Evolutionary conservation across 30 jellyfish, hydroid and myxozoan genomes (phyloP), one percentile per base, ranked within the genome.

Genomic region (Cassiopea andromeda): DNA sequence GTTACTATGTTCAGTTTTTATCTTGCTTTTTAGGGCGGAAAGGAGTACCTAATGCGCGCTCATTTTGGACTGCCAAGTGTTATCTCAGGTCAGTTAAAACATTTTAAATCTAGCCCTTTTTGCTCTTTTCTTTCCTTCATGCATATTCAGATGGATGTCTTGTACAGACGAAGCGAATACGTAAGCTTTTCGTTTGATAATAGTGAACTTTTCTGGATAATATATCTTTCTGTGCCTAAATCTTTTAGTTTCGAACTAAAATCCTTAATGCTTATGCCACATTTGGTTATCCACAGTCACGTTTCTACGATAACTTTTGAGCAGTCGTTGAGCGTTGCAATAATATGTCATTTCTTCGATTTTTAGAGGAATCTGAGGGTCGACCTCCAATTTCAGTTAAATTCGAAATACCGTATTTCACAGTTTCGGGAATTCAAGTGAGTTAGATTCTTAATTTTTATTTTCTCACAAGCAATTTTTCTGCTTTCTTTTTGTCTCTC

Each of bases 51-150:
- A 48, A 95, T 95, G 99, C 94, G 99, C 27, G 99, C 99, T 15
- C 99, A 95, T 66, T 95, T 95, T 87, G 99, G 99, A 15, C 81
- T 95, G 27, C 99, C 99, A 57, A 95, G 99, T 88, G 99, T 95
- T 17, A 75, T 90, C 46, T 91, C 99, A 82, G 99, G 99, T 95
- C 69, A 64, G 15, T 64, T 64, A 0, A 5, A 58, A 14, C 14
- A 6, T 58, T 14, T 14, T 14, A 58, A 0, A 7, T 6, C 68
- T 6, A 58, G 68, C 68, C 14, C 13, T 58, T 58, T 64, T 64
- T 64, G 2, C 27, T 64, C 73, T 6, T 54, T 54, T 10, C 64
- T 54, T 54, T 54, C 64, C 64, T 3, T 6, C 7, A 3, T 54
- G 73, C 27, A 14, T 64, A 64, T 14, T 0, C 15, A 7, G 8